Evolutionary conservation across 2,113 vertebrate species (phyloP).

Genomic region (Myotis brandtii): DNA sequence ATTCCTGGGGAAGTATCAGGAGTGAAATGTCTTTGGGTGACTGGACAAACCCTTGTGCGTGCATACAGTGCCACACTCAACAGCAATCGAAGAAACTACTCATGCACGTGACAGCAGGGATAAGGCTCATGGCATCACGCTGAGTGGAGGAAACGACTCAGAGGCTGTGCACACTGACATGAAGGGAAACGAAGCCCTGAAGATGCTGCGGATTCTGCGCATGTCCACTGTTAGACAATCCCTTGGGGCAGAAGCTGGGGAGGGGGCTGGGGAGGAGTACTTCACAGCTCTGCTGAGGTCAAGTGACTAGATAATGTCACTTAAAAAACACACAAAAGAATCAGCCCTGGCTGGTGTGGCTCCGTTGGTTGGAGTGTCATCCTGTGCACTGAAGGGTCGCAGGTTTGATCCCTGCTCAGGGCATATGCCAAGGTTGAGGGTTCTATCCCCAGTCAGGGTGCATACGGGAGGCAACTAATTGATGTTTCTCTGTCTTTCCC

Average conservation of each 20-base stretch:
- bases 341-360: background rate
- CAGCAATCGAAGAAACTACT: background rate
- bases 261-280: background rate
- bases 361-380: background rate
- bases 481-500: background rate
- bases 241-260: too few species aligned
- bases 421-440: background rate
- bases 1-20: conserved; percentile 34
- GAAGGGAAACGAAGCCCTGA: background rate
- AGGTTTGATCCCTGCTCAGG: background rate
- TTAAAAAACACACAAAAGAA: background rate
- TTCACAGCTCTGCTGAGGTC: background rate
- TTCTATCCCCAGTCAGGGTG: too few species aligned
- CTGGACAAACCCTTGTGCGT: background rate
- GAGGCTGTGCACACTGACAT: background rate
- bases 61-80: background rate
- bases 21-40: conserved; percentile 31
- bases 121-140: background rate
- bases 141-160: background rate
- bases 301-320: background rate
- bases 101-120: background rate
- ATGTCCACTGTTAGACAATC: background rate
- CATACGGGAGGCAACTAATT: background rate
- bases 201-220: background rate
- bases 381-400: background rate